Percentiles rank a stretch among this genome's conserved stretches.
Conservation (phyloP, 2,113 vertebrate species). For the Nanger granti region DNA sequence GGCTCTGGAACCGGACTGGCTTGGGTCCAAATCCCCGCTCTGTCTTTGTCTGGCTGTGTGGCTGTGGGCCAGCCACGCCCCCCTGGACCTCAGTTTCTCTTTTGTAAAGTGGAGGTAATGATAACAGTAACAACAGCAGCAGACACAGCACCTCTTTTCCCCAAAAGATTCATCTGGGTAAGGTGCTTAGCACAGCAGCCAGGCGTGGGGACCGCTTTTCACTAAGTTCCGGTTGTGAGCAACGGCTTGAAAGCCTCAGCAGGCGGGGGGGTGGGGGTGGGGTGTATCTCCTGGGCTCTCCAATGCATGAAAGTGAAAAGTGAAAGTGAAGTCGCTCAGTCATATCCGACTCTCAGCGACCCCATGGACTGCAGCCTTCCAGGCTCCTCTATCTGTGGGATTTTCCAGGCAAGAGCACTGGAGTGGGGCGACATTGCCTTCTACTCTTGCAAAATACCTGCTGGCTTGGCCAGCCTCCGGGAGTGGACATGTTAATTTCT, state of each 20-base stretch:
- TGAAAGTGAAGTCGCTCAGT: too few species aligned
- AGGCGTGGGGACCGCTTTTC: background rate
- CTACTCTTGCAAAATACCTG: background rate
- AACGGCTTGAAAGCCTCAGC: background rate
- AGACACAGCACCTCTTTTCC: background rate
- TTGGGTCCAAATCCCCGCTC: background rate
- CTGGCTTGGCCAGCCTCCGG: background rate
- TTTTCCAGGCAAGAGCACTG: too few species aligned
- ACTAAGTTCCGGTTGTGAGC: background rate
- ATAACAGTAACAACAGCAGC: background rate
- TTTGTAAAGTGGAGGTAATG: background rate
- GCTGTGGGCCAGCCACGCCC: rapidly evolving
- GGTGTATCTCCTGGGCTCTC: background rate
- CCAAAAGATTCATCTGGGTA: background rate
- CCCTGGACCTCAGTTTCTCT: slow-evolving; percentile 18
- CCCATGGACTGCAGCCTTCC: too few species aligned
- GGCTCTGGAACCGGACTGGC: background rate
- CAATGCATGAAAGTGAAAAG: too few species aligned
- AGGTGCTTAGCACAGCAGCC: background rate
- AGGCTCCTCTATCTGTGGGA: too few species aligned
- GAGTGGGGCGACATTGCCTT: too few species aligned
- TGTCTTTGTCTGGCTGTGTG: background rate
- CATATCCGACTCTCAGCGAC: too few species aligned
- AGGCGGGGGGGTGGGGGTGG: rapidly evolving
- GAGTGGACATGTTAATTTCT: background rate